Percentiles rank a stretch among this genome's conserved stretches.
These are phyloP conservation scores for Agelas oroides DNA, from an alignment of 37 sponge, comb jelly and placozoan species.

Conservation along the genomic window DNA sequence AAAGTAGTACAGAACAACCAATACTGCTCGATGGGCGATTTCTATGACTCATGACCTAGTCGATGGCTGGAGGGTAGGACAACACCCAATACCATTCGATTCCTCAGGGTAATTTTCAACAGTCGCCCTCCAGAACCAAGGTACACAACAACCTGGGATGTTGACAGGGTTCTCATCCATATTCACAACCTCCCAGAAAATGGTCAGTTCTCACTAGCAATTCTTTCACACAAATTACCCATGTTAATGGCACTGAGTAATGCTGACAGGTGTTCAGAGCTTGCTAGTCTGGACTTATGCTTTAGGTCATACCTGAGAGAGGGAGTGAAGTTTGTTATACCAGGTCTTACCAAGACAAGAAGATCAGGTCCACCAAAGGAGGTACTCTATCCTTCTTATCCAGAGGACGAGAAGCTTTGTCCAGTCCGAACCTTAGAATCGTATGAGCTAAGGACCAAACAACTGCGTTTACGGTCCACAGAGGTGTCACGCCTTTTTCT, in stretches of 20 bases:
- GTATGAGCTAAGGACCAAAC: constrained; percentile 7
- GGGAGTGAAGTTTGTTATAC: constrained; percentile 19
- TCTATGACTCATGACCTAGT: too few species aligned
- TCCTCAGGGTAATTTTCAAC: too few species aligned
- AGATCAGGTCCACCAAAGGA: constrained; percentile 14
- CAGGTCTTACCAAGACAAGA: constrained; percentile 34
- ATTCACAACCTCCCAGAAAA: too few species aligned
- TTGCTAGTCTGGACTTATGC: constrained; percentile 11
- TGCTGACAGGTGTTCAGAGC: constrained; percentile 34
- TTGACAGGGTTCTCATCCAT: too few species aligned
- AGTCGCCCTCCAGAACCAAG: too few species aligned
- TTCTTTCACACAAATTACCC: too few species aligned
- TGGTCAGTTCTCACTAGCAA: too few species aligned
- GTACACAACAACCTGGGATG: too few species aligned
- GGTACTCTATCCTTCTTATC: neutral
- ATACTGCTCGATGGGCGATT: too few species aligned
- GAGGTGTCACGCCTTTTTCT: neutral
- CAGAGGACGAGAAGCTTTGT: constrained; percentile 17
- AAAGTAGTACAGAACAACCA: too few species aligned
- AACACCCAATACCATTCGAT: too few species aligned
- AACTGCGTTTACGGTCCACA: neutral
- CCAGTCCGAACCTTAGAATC: constrained; percentile 8
- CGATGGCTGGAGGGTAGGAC: too few species aligned
- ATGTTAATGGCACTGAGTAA: constrained; percentile 49
- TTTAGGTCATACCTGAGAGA: neutral